Percentiles rank a stretch among this genome's conserved stretches.
These are phyloP conservation scores for Tethya wilhelma DNA, from an alignment of 37 sponge, comb jelly and placozoan genomes.

Conservation along the genomic window DNA sequence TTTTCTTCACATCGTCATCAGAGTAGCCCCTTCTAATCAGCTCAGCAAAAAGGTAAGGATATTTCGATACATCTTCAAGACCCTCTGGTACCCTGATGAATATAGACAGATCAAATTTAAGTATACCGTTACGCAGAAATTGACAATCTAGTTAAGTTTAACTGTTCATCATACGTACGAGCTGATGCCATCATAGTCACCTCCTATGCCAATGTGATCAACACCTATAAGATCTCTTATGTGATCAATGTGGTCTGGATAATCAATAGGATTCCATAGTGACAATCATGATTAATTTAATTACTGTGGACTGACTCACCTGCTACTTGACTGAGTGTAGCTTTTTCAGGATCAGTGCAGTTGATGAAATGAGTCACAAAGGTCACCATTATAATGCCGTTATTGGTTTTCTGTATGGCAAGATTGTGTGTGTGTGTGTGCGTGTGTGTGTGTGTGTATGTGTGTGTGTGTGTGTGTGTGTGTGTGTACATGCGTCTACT, in stretches of 20 bases:
- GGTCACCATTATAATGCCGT: conserved; percentile 80
- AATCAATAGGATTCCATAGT: too few species aligned
- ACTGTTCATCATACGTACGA: too few species aligned
- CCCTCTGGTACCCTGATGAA: conserved; percentile 63
- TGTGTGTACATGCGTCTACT: too few species aligned
- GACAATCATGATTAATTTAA: too few species aligned
- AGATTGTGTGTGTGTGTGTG: too few species aligned
- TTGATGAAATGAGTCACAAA: conserved; percentile 62
- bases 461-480: too few species aligned
- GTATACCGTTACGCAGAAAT: too few species aligned
- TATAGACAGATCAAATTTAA: too few species aligned
- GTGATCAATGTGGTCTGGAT: conserved; percentile 83
- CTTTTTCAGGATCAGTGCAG: conserved; percentile 34
- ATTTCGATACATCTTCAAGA: conserved; percentile 83
- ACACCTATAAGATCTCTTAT: conserved; percentile 65
- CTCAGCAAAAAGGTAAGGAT: conserved; percentile 80
- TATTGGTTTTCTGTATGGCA: conserved; percentile 48
- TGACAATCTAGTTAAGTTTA: too few species aligned
- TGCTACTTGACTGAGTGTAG: conserved; percentile 62
- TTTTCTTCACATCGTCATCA: conserved; percentile 59
- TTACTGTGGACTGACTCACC: too few species aligned
- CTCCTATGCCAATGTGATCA: conserved; percentile 80
- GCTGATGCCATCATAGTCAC: conserved; percentile 77
- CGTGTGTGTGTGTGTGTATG: too few species aligned
- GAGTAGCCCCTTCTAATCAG: conserved; percentile 65